Evolutionary conservation across 2,797 vertebrate genomes (phyloP).

Genomic region (Sebastes melanostomus): DNA sequence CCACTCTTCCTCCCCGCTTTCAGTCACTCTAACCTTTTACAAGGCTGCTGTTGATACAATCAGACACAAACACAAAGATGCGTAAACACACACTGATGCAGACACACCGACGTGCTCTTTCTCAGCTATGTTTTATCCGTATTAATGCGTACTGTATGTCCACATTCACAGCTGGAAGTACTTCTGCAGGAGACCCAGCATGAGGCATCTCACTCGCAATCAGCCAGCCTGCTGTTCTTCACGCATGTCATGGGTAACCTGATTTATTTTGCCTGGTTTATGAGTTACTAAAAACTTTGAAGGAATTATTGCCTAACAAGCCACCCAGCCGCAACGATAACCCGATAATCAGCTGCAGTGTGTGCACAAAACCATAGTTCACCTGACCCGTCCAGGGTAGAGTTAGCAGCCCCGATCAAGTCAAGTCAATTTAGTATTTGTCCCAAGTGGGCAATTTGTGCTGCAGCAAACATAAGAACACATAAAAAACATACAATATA

Average conservation of each 20-base stretch:
- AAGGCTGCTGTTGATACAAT: constrained; percentile 40
- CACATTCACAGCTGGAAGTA: not conserved
- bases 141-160: not conserved
- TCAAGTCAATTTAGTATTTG: too few species aligned
- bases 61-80: constrained; percentile 29
- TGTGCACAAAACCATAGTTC: too few species aligned
- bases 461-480: too few species aligned
- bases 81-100: not conserved
- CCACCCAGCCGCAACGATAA: too few species aligned
- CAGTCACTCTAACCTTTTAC: constrained; percentile 65
- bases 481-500: too few species aligned
- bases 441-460: too few species aligned
- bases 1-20: constrained; percentile 59
- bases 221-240: not conserved
- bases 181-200: not conserved
- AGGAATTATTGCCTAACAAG: too few species aligned
- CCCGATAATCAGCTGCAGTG: too few species aligned
- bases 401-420: too few species aligned
- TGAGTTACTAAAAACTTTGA: not conserved
- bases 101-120: not conserved
- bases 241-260: not conserved
- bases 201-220: not conserved
- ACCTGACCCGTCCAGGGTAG: too few species aligned
- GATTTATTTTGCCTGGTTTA: not conserved
- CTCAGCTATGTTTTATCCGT: not conserved